A percentile compares a stretch with the other conserved stretches of the same genome.
These are phyloP conservation scores for Syrrhaptes paradoxus DNA, from an alignment of 2,113 vertebrate species.

Conservation along the genomic window DNA sequence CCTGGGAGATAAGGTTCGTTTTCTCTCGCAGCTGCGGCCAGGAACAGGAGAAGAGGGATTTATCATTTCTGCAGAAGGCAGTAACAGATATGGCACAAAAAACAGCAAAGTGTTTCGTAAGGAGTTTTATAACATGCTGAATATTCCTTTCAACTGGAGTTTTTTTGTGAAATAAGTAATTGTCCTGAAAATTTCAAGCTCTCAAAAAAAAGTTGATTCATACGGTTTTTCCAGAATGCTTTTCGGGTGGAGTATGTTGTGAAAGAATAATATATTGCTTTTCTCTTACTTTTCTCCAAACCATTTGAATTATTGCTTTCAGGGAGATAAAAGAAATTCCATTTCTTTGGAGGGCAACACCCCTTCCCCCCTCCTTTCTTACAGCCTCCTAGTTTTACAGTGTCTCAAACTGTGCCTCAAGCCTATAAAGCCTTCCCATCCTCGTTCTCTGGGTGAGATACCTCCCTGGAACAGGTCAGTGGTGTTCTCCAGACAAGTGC, in stretches of 20 bases:
- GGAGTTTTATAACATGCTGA: constrained; percentile 2
- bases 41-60: neutral
- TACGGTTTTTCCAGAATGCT: neutral
- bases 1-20: neutral
- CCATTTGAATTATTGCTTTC: neutral
- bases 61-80: neutral
- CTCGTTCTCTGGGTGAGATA: neutral
- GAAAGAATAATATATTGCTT: neutral
- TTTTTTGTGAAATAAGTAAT: neutral
- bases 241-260: neutral
- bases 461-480: neutral
- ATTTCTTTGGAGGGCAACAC: neutral
- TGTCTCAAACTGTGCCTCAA: neutral
- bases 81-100: neutral
- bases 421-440: neutral
- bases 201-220: neutral
- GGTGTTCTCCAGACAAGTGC: neutral
- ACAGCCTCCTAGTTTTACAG: neutral
- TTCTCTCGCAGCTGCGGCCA: neutral
- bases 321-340: neutral
- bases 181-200: neutral
- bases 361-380: neutral
- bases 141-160: neutral
- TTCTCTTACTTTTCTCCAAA: neutral
- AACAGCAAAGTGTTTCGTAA: neutral